Evolutionary conservation across 2,113 vertebrate species (phyloP), one percentile per base, ranked within the genome.

Genomic region (Anthoscopus minutus): DNA sequence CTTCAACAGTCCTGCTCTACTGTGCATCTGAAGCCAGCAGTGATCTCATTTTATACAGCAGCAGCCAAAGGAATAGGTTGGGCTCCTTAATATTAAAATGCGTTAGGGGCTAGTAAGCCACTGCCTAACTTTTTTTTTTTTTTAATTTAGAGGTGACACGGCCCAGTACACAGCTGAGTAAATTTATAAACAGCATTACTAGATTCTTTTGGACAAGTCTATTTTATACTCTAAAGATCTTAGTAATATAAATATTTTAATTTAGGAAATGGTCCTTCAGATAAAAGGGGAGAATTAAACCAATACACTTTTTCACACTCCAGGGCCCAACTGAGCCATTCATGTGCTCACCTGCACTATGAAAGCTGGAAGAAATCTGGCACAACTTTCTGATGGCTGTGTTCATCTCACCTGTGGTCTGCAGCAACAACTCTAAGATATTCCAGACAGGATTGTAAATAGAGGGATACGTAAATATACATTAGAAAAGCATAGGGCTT

Each of bases 21-120:
- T 19, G 65, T 17, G 40, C 15, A 35, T 78, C 20, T 54, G 25
- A 51, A 94, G 96, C 94, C 96, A 97, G 85, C 25, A 83, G 38
- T 96, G 95, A 96, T 35, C 88, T 97, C 94, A 97, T 78, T 84
- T 88, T 53, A 53, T 33, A 57, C 22, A 78, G 40, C 82, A 83
- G 80, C 40, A 88, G 88, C 82, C 94, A 95, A 90, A 95, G 65
- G 78, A 81, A 96, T 81, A 95, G 88, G 64, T 86, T 92, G 40
- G n/a, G 80, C 81, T 88, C 48, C 69, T 88, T 44, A 81, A 64
- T 60, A 86, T 48, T 90, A 62, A 94, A 97, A 90, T 67, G 9
- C 11, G 11, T 86, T 64, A 67, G 56, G 54, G 67, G 50, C 90
- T 90, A 94, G 56, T 44, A 86, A 92, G 51, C 60, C 89, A 86